Conservation (phyloP, 2,888 invertebrate genomes). For the Dolichomitus sp. region DNA sequence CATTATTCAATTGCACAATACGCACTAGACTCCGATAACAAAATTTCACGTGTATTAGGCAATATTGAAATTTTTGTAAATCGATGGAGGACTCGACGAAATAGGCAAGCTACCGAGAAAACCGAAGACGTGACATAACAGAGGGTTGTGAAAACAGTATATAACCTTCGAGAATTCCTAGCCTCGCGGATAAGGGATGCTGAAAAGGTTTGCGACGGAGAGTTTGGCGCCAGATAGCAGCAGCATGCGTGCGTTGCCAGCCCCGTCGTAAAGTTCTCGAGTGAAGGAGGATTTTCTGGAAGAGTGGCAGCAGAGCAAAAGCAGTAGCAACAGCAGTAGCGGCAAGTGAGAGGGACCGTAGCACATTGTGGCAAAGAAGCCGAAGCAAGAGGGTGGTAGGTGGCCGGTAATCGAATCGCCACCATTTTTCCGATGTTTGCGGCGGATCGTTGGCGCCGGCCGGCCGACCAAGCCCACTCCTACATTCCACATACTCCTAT, state of each 20-base stretch:
- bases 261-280: constrained; percentile 65
- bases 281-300: constrained; percentile 52
- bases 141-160: constrained; percentile 12
- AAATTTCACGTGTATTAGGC: no score
- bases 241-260: constrained; percentile 53
- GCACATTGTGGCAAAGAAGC: constrained; percentile 57
- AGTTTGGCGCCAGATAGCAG: constrained; percentile 12
- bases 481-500: constrained; percentile 35
- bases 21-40: not conserved
- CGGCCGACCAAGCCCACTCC: constrained; percentile 54
- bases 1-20: not conserved
- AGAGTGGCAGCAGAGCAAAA: constrained; percentile 47
- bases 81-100: not conserved
- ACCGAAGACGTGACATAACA: constrained; percentile 14
- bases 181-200: constrained; percentile 32
- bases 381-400: constrained; percentile 65
- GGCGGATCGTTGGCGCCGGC: constrained; percentile 70
- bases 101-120: not conserved
- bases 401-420: constrained; percentile 74
- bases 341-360: constrained; percentile 34
- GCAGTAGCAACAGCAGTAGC: constrained; percentile 5
- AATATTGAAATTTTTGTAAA: not conserved
- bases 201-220: constrained; percentile 30
- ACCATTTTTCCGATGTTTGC: constrained; percentile 75
- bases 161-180: constrained; percentile 42